Evolutionary conservation across 2,888 invertebrate species (phyloP).

Genomic region (Cosmopolites sordidus): DNA sequence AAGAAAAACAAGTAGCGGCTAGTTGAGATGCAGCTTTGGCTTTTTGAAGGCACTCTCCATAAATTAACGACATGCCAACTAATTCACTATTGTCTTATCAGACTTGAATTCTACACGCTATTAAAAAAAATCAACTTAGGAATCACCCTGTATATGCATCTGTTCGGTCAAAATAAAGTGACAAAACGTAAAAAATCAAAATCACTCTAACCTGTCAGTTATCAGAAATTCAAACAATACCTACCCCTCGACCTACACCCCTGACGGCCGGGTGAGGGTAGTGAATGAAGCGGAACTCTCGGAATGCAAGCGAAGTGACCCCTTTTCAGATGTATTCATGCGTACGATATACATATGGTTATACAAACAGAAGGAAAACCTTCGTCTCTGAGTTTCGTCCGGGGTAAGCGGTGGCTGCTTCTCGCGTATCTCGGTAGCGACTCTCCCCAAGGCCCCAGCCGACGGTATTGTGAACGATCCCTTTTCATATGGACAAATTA

Average conservation of each 20-base stretch:
- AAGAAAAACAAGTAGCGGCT: too few relatives aligned
- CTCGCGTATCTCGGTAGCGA: constrained; percentile 7
- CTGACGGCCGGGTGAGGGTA: constrained; percentile 12
- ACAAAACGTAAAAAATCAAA: neutral
- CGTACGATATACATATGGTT: constrained; percentile 47
- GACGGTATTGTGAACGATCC: constrained; percentile 47
- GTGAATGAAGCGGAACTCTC: constrained; percentile 36
- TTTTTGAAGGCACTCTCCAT: too few relatives aligned
- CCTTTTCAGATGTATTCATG: constrained; percentile 48
- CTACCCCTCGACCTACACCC: neutral
- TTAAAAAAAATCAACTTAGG: too few relatives aligned
- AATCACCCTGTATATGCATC: too few relatives aligned
- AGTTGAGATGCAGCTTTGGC: too few relatives aligned
- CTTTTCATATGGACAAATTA: constrained; percentile 51
- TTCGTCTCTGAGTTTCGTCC: too few relatives aligned
- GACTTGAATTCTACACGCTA: too few relatives aligned
- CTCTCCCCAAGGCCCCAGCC: constrained; percentile 32
- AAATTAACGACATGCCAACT: too few relatives aligned
- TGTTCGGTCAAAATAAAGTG: too few relatives aligned
- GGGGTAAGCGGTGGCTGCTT: constrained; percentile 1
- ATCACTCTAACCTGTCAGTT: constrained; percentile 1
- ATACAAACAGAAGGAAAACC: constrained; percentile 38
- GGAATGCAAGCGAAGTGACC: constrained; percentile 44
- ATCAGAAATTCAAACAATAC: too few relatives aligned
- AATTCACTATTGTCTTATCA: too few relatives aligned